These are phyloP conservation scores for Gopherus evgoodei DNA, from an alignment of 2,113 vertebrate species.

Conservation along the genomic window DNA sequence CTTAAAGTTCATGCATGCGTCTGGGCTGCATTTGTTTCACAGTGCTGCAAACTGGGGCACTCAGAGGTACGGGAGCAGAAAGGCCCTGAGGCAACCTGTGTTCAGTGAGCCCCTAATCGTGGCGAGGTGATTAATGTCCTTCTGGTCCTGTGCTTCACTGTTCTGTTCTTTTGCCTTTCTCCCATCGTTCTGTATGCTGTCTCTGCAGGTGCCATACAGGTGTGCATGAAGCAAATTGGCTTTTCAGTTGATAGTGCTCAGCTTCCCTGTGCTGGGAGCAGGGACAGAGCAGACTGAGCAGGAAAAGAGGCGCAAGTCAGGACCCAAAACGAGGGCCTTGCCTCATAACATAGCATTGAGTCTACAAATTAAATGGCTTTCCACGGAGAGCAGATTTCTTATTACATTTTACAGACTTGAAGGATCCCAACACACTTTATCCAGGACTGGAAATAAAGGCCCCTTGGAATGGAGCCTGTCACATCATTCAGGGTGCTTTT, in stretches of 20 bases:
- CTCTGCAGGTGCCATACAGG: slow-evolving; percentile 21
- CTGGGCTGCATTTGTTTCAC: neutral
- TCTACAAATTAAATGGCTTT: rapidly evolving
- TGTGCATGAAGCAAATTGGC: neutral
- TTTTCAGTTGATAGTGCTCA: rapidly evolving
- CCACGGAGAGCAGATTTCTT: rapidly evolving
- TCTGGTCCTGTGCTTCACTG: slow-evolving; percentile 49
- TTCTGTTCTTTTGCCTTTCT: neutral
- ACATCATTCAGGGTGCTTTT: neutral
- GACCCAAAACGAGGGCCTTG: neutral
- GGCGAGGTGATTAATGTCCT: slow-evolving; percentile 68
- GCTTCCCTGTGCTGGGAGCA: rapidly evolving
- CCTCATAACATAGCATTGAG: neutral
- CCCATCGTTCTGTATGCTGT: neutral
- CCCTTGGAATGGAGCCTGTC: neutral
- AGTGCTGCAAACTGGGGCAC: slow-evolving; percentile 30
- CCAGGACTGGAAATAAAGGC: neutral
- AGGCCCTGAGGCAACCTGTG: slow-evolving; percentile 55
- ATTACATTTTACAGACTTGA: neutral
- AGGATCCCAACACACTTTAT: neutral
- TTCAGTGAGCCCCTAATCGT: slow-evolving; percentile 60
- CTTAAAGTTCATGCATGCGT: neutral
- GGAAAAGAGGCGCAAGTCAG: neutral
- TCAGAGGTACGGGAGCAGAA: slow-evolving; percentile 40
- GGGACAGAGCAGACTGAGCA: neutral